These are phyloP conservation scores for Listronotus oregonensis DNA, from an alignment of 1,140 invertebrate species.

Conservation along the genomic window DNA sequence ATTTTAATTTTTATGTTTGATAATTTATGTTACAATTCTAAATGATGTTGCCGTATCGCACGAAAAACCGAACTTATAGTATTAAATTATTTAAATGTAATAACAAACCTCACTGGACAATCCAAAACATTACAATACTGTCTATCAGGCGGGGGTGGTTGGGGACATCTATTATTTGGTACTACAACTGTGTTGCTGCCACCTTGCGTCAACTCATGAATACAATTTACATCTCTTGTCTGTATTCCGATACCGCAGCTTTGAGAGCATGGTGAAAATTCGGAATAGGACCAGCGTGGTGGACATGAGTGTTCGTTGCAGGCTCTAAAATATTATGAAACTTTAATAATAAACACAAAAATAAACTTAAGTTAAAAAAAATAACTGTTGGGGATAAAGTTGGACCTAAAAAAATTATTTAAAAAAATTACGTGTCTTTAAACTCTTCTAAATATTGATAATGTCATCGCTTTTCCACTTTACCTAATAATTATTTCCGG, in stretches of 20 bases:
- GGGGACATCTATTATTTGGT: conserved; percentile 87
- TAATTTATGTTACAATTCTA: too few species aligned
- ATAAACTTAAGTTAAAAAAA: too few species aligned
- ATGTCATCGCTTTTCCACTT: background rate
- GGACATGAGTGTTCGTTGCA: conserved; percentile 94
- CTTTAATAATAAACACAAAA: too few species aligned
- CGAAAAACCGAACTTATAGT: too few species aligned
- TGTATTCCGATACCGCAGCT: conserved; percentile 92
- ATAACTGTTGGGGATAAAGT: too few species aligned
- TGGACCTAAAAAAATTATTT: too few species aligned
- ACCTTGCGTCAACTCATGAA: conserved; percentile 88
- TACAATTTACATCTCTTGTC: conserved; percentile 85
- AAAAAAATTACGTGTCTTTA: too few species aligned
- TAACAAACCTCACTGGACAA: conserved; percentile 69
- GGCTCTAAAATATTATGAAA: conserved; percentile 59
- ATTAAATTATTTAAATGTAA: background rate
- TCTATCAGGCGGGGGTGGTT: conserved; percentile 80
- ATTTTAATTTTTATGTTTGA: too few species aligned
- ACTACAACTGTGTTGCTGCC: conserved; percentile 85
- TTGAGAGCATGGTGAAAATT: conserved; percentile 84
- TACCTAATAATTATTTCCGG: conserved; percentile 80
- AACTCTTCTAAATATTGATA: too few species aligned
- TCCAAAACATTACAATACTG: conserved; percentile 91
- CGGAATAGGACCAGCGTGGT: conserved; percentile 85
- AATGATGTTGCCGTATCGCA: too few species aligned